Base-by-base conservation (phyloP, 2,113 vertebrate species). In the Chrysochloris asiatica region DNA sequence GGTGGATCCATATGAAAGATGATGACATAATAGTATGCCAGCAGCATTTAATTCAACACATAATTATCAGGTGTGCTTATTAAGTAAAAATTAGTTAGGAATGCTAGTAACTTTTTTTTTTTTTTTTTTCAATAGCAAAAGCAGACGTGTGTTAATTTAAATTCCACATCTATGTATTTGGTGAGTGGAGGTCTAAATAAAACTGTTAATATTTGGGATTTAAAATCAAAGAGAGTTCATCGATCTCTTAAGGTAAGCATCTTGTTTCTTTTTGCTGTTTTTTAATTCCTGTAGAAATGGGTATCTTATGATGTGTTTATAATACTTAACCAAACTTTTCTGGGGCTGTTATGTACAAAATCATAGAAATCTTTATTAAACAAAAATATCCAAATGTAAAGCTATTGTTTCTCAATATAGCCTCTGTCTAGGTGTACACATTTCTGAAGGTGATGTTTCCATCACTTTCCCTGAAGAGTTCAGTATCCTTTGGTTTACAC, bases 131-230 rank as follows among this genome's bases (percentile, higher is more conserved):
- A 54, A 84, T 96, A 99, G 99, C 99, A 98, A 98, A 98, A 98
- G 72, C 99, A 99, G 96, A 99, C 99, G 1, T 98, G 99, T 45
- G 97, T 99, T 65, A 98, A 97, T 97, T 97, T 99, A 84, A 99
- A 98, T 96, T 98, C 98, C 2, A 98, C 97, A 2, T 99, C 98
- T 72, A 98, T 99, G 56, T 98, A 98, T 83, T 63, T 99, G 52
- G 98, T 98, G 81, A 99, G 99, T 24, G 99, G 99, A 87, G 99
- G 99, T 75, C 97, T 99, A 78, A 99, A 99, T 97, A 98, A 96
- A 95, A 98, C 98, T 0, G 98, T 99, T 81, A 98, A 99, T 97
- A 99, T 99, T 96, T 99, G 99, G 99, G 99, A 99, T 98, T 98
- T 99, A 97, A 99, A 99, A 96, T 98, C 98, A 93, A 99, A 98